Evolutionary conservation across 2,888 invertebrate genomes (phyloP), one percentile per base, ranked within the genome.

Genomic region (Archaeoteleia sp.): DNA sequence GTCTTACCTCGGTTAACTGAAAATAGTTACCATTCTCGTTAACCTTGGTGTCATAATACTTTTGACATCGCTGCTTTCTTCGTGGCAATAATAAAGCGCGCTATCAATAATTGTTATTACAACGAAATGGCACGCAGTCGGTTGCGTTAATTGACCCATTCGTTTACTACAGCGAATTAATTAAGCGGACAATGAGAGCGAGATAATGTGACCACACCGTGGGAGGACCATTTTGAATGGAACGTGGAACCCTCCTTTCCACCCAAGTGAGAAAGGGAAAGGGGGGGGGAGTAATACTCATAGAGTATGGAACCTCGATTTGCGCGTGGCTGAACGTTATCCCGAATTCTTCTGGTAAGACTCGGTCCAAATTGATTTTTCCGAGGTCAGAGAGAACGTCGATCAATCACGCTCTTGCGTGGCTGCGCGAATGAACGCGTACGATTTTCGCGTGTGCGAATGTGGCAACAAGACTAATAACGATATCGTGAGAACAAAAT

Each of bases 241-340:
- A 39, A n/a, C 39, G 20, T 1, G 1, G 20, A 5, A 13, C 12
- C 12, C 13, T 25, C 25, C 27, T 6, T 25, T 9, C 42, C 25
- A 7, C 12, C 8, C 2, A 37, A 1, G 20, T 37, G 30, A 13
- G 29, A 6, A 20, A 60, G 17, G 25, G 8, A n/a, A 39, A 43
- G 29, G 20, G 20, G 12, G 25, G 14, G 10, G 1, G 8, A 34
- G 39, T 8, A 32, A 8, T 32, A 6, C 32, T 45, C 25, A 13
- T 30, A 32, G 42, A 68, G 66, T 66, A 58, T 60, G 54, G 60
- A 58, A 51, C 62, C 51, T 67, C 49, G 63, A 70, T 70, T 72
- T 42, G 48, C 63, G 54, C 67, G 70, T 61, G 71, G 72, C 71
- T 70, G 70, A 74, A 68, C 72, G 70, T 71, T 70, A 69, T 67